A percentile compares a stretch with the other conserved stretches of the same genome.
phyloP scores from a whole-genome alignment of 2,113 vertebrate genomes.

The Erpornis zantholeuca region DNA sequence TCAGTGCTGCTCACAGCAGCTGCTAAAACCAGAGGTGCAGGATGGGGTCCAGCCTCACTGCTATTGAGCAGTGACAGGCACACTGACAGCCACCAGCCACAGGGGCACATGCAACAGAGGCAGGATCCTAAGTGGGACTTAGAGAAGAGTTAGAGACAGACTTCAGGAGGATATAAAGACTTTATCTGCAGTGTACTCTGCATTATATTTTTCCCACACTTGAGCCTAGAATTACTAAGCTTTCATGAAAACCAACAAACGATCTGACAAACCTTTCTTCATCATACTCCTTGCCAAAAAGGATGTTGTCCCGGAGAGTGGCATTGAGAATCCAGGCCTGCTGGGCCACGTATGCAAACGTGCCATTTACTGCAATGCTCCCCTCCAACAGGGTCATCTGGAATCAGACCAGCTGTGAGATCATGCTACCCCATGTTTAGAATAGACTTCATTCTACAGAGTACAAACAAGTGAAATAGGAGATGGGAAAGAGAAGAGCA shows the following conservation, averaged over 20 bases:
- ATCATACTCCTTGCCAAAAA: conserved; percentile 89
- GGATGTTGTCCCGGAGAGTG: conserved; percentile 89
- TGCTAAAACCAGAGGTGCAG: background rate
- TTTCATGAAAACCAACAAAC: background rate
- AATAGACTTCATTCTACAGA: background rate
- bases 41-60: background rate
- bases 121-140: background rate
- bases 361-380: conserved; percentile 81
- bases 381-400: conserved; percentile 90
- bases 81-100: background rate
- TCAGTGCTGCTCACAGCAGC: background rate
- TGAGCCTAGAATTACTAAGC: background rate
- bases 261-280: conserved; percentile 84
- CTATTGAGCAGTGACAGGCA: background rate
- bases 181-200: background rate
- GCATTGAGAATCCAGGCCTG: conserved; percentile 94
- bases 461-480: background rate
- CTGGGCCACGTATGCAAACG: conserved; percentile 89
- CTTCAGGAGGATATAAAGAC: background rate
- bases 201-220: background rate
- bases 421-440: background rate
- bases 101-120: background rate
- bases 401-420: background rate
- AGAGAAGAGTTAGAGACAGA: background rate
- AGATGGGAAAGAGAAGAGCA: background rate